A percentile compares a stretch with the other conserved stretches of the same genome.
phyloP scores from a whole-genome alignment of 2,113 vertebrate species.

The Climacteris rufus region DNA sequence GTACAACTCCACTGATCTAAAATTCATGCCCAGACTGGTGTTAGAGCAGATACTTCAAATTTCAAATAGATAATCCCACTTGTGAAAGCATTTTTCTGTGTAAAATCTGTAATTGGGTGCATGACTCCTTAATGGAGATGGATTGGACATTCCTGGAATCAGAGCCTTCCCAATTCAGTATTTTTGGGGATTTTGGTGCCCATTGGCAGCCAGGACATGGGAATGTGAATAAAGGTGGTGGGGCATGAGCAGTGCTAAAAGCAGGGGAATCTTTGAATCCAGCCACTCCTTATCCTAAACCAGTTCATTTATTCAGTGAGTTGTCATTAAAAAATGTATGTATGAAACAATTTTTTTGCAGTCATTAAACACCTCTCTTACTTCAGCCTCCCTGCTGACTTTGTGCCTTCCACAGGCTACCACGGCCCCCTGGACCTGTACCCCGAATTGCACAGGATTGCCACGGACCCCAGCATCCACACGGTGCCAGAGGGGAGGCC shows the following conservation, averaged over 20 bases:
- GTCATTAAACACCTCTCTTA: background rate
- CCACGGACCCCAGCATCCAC: slow-evolving; percentile 87
- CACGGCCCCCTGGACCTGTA: slow-evolving; percentile 95
- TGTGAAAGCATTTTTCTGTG: background rate
- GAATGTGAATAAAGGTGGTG: background rate
- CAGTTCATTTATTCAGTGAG: background rate
- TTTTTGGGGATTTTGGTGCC: background rate
- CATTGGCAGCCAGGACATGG: background rate
- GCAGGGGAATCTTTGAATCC: background rate
- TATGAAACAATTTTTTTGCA: background rate
- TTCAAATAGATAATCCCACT: background rate
- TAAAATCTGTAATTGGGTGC: background rate
- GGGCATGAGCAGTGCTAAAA: background rate
- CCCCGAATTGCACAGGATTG: slow-evolving; percentile 93
- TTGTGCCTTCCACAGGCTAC: slow-evolving; percentile 76
- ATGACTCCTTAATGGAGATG: background rate
- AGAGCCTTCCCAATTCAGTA: background rate
- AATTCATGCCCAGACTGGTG: background rate
- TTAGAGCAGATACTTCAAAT: background rate
- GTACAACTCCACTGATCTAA: background rate
- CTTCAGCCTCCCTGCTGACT: background rate
- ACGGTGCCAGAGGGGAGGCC: slow-evolving; percentile 84
- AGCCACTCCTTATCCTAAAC: background rate
- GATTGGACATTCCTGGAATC: background rate
- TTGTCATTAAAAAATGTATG: background rate